phyloP scores from a whole-genome alignment of 2,888 invertebrate genomes.

The Gari tellinella region DNA sequence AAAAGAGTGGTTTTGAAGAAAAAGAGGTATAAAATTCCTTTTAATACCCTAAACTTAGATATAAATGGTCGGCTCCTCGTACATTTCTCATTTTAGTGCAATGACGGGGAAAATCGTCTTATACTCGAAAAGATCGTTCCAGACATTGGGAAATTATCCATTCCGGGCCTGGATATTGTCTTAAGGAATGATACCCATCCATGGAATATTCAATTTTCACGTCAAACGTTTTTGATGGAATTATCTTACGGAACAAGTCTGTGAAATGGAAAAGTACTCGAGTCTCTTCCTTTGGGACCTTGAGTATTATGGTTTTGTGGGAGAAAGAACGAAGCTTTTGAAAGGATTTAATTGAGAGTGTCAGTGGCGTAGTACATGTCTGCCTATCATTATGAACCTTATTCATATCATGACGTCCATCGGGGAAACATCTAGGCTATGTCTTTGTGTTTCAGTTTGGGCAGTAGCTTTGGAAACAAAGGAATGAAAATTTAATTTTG shows the following conservation, averaged over 20 bases:
- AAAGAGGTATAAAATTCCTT: conserved; percentile 50
- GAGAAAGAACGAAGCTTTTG: conserved; percentile 15
- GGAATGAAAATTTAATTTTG: too few relatives aligned
- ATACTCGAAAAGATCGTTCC: conserved; percentile 8
- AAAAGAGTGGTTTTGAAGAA: conserved; percentile 45
- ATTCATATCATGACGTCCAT: too few relatives aligned
- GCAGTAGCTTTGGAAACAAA: too few relatives aligned
- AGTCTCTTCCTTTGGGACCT: conserved; percentile 6
- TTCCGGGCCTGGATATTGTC: conserved; percentile 21
- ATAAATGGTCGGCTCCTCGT: conserved; percentile 49
- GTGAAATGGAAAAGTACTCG: too few relatives aligned
- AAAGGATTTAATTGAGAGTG: conserved; percentile 35
- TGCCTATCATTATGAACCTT: too few relatives aligned
- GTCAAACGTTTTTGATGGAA: conserved; percentile 42
- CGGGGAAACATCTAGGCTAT: too few relatives aligned
- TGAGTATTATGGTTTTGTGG: conserved; percentile 14
- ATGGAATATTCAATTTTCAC: conserved; percentile 1
- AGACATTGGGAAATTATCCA: conserved; percentile 42
- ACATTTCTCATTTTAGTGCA: conserved; percentile 55
- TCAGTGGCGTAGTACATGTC: conserved; percentile 13
- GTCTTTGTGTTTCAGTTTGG: too few relatives aligned
- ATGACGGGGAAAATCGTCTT: conserved; percentile 16
- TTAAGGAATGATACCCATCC: conserved; percentile 1
- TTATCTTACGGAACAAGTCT: conserved; percentile 23
- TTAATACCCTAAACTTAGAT: conserved; percentile 46